A percentile compares a stretch with the other conserved stretches of the same genome.
Evolutionary conservation across 1,140 invertebrate species (phyloP).

Genomic region (Brachionus calyciflorus): DNA sequence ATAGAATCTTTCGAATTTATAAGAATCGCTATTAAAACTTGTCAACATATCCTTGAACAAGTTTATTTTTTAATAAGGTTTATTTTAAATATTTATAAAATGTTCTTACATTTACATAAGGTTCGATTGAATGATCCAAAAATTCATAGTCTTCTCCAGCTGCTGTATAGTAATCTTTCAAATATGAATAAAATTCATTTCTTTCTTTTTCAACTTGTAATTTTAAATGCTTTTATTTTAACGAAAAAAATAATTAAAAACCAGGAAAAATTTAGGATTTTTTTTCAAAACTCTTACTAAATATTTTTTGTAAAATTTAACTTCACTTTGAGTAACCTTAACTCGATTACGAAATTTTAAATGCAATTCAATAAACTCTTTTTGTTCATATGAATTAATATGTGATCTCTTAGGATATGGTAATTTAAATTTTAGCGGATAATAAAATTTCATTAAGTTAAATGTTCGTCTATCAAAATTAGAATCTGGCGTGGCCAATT

Average conservation of each 20-base stretch:
- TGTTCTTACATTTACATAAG: constrained; percentile 8
- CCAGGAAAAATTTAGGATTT: too few species aligned
- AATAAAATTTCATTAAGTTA: constrained; percentile 26
- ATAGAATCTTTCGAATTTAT: constrained; percentile 11
- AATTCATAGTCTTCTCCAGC: constrained; percentile 41
- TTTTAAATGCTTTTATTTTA: constrained; percentile 38
- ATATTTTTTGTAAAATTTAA: constrained; percentile 31
- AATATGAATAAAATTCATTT: constrained; percentile 8
- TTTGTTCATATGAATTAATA: constrained; percentile 26
- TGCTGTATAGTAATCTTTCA: constrained; percentile 9
- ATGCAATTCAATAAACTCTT: constrained; percentile 18
- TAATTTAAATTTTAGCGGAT: constrained; percentile 42
- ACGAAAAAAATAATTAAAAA: too few species aligned
- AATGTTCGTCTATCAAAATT: neutral
- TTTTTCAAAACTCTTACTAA: constrained; percentile 10
- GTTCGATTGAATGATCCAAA: neutral
- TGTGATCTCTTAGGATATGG: constrained; percentile 20
- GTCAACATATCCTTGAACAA: neutral
- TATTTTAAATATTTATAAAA: neutral
- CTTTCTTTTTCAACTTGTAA: constrained; percentile 33
- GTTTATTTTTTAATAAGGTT: neutral
- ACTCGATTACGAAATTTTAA: neutral
- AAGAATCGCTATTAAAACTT: neutral
- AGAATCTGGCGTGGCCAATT: neutral
- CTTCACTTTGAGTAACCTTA: constrained; percentile 36